These are phyloP conservation scores for Elysia chlorotica DNA, from an alignment of 1,140 invertebrate species.

Conservation along the genomic window DNA sequence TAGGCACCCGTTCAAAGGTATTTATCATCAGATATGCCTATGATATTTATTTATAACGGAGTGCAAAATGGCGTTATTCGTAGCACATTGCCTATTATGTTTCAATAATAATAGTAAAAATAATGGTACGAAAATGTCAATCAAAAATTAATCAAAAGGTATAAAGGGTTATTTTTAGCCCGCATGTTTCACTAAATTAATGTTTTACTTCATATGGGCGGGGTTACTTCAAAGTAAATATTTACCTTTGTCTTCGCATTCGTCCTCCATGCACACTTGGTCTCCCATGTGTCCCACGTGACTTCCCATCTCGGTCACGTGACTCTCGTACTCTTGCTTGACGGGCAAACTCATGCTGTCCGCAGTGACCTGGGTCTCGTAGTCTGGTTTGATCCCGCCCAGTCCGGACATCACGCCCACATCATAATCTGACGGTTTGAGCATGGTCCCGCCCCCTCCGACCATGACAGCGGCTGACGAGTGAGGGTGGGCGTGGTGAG, in stretches of 20 bases:
- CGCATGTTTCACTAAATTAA: no score
- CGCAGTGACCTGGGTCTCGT: not conserved
- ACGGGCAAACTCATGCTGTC: conserved; percentile 19
- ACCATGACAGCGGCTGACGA: conserved; percentile 7
- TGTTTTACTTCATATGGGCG: no score
- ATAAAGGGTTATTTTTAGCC: no score
- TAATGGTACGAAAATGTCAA: no score
- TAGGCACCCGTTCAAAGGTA: no score
- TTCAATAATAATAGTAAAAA: no score
- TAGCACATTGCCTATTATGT: no score
- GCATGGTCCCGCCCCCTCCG: not conserved
- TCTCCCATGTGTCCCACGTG: conserved; percentile 2
- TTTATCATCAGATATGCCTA: no score
- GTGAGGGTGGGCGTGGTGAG: conserved; percentile 5
- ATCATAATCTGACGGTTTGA: conserved; percentile 17
- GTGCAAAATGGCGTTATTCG: no score
- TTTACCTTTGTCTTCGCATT: conserved; percentile 25
- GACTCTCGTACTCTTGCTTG: conserved; percentile 23
- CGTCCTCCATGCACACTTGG: conserved; percentile 21
- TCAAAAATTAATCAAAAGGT: no score
- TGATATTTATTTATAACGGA: no score
- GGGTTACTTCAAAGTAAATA: no score
- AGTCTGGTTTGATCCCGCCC: conserved; percentile 11
- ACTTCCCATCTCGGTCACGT: conserved; percentile 16
- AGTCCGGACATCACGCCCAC: conserved; percentile 17